These are phyloP conservation scores for Apomyelois bistriatella DNA, from an alignment of 2,888 invertebrate genomes.

Conservation along the genomic window DNA sequence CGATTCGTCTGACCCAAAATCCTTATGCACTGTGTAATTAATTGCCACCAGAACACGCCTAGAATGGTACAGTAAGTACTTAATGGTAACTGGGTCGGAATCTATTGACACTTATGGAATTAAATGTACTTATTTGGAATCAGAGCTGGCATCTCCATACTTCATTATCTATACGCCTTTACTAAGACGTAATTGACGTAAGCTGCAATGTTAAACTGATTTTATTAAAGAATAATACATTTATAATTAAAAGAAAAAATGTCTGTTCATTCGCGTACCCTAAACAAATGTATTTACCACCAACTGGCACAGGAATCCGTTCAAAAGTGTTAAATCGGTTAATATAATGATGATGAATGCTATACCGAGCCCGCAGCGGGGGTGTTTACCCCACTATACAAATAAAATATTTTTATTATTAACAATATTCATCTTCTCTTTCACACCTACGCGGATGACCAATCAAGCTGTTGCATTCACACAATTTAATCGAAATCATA, in stretches of 20 bases:
- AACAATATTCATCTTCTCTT: constrained; percentile 59
- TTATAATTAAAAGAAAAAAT: constrained; percentile 7
- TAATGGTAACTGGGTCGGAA: constrained; percentile 38
- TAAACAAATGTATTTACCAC: constrained; percentile 41
- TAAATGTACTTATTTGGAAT: constrained; percentile 29
- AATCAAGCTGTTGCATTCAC: constrained; percentile 53
- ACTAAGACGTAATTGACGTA: constrained; percentile 3
- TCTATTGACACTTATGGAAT: constrained; percentile 47
- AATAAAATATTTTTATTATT: constrained; percentile 80
- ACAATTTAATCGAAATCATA: constrained; percentile 78
- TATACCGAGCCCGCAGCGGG: constrained; percentile 75
- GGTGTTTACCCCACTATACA: constrained; percentile 79
- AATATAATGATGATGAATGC: constrained; percentile 80
- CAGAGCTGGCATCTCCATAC: constrained; percentile 40
- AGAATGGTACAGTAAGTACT: constrained; percentile 42
- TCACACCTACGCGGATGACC: constrained; percentile 46
- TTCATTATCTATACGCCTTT: constrained; percentile 32
- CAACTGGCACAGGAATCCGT: constrained; percentile 69
- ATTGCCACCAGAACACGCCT: constrained; percentile 50
- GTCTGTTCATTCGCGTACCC: constrained; percentile 38
- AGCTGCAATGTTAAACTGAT: not conserved
- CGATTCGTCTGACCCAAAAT: constrained; percentile 11
- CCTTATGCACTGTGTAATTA: constrained; percentile 40
- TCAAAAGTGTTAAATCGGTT: constrained; percentile 80
- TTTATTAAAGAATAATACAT: not conserved